phyloP scores from a whole-genome alignment of 2,888 invertebrate genomes.

The Stictocephala bisonia region DNA sequence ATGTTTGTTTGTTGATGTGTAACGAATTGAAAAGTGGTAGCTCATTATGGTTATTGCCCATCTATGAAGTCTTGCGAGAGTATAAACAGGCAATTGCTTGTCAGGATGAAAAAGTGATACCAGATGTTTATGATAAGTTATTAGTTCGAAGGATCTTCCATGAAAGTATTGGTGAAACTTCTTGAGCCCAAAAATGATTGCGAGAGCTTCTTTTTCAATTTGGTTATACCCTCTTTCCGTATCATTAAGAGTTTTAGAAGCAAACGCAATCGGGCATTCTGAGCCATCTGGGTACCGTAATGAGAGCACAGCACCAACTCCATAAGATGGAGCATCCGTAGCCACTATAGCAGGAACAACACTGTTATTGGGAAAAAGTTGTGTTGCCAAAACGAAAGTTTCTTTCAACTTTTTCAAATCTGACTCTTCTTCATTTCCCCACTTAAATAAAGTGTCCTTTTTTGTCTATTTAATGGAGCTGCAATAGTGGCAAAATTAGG shows the following conservation, averaged over 20 bases:
- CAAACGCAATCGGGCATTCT: slow-evolving; percentile 6
- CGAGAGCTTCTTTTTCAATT: slow-evolving; percentile 19
- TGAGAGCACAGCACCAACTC: neutral
- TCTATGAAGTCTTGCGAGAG: neutral
- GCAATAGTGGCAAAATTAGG: slow-evolving; percentile 22
- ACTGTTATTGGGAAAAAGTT: neutral
- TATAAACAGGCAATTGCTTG: neutral
- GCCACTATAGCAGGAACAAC: slow-evolving; percentile 4
- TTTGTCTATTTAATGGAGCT: slow-evolving; percentile 8
- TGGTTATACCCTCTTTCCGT: neutral
- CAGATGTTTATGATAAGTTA: neutral
- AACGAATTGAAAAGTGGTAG: neutral
- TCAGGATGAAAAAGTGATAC: slow-evolving; percentile 7
- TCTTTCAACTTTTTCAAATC: neutral
- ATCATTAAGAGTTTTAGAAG: neutral
- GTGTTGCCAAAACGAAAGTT: neutral
- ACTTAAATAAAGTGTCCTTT: neutral
- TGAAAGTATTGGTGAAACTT: slow-evolving; percentile 7
- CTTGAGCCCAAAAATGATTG: slow-evolving; percentile 9
- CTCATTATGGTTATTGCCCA: neutral
- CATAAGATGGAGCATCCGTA: slow-evolving; percentile 7
- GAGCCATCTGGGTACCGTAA: slow-evolving; percentile 12
- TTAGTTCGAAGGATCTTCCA: neutral
- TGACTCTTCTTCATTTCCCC: neutral
- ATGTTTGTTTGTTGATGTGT: neutral